Evolutionary conservation across 1,140 invertebrate genomes (phyloP), one percentile per base, ranked within the genome.

Genomic region (Caerostris extrusa): DNA sequence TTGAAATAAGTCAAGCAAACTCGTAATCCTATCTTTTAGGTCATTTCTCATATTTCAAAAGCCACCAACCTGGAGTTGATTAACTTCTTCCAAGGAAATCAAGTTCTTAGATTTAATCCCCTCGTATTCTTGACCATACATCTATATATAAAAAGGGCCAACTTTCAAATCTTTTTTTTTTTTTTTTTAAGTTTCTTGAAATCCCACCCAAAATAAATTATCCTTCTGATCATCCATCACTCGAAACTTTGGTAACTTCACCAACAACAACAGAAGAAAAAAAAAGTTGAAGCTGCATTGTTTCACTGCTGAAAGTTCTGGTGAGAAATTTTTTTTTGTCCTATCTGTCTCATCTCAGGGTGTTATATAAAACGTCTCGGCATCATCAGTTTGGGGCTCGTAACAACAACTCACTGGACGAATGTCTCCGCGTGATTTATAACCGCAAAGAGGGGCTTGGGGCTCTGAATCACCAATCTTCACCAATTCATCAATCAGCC

Each of bases 401-500:
- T 10, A 77, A 69, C 88, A 77, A 77, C 88, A 71, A 71, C 88
- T 71, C 53, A 71, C 53, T 77, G 88, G 88, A 90, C 88, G 64
- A n/a, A 34, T 90, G 88, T 90, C 88, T 77, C 5, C 67, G 64
- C 57, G 88, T 90, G 88, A 90, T 90, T 90, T 90, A 90, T 90
- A 90, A 90, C 88, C 67, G 88, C 88, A 57, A 77, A 55, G 57
- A 67, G 86, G 61, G 61, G 86, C 12, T 87, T 58, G 61, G 56
- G 86, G 86, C 60, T 88, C 61, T 90, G 88, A 77, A 90, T 67
- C 88, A 90, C 55, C 88, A 90, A 90, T 90, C 88, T 90, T 90
- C 88, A 55, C 67, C 88, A 90, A 90, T 90, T 90, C 88, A 90
- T 90, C 88, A 90, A 90, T 90, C 88, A 90, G 56, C n/a, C 55